Conservation (phyloP, 2,797 vertebrate species). For the Sebastes ruberrimus region DNA sequence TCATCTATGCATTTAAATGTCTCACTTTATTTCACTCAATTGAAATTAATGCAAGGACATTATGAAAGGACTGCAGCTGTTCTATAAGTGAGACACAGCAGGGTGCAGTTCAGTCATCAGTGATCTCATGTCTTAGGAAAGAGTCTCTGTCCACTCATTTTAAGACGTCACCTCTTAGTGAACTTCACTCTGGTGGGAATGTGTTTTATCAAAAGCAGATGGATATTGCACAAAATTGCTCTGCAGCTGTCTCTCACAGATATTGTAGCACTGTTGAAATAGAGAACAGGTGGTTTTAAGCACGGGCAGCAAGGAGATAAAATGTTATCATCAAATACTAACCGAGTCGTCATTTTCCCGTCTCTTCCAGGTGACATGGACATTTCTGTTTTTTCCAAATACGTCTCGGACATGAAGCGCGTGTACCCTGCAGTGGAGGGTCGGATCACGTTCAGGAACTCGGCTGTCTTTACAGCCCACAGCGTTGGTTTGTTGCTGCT, state of each 20-base stretch:
- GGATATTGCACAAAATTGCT: neutral
- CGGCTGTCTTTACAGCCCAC: slow-evolving; percentile 1
- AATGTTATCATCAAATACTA: neutral
- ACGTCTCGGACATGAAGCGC: slow-evolving; percentile 84
- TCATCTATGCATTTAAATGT: neutral
- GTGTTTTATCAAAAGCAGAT: neutral
- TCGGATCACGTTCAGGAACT: slow-evolving; percentile 84
- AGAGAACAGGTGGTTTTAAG: neutral
- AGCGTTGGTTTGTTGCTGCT: slow-evolving; percentile 50
- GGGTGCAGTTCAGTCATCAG: neutral
- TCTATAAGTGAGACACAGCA: neutral
- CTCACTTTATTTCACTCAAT: neutral
- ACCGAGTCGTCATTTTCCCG: neutral
- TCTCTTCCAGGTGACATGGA: slow-evolving; percentile 85
- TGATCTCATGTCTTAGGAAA: neutral
- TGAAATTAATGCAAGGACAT: neutral
- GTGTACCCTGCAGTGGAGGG: slow-evolving; percentile 89
- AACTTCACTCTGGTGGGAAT: neutral
- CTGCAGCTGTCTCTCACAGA: neutral
- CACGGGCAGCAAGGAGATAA: neutral
- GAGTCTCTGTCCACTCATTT: neutral
- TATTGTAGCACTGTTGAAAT: neutral
- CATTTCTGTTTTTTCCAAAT: slow-evolving; percentile 81
- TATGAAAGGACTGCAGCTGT: neutral
- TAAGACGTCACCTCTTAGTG: neutral